Evolutionary conservation across 2,888 invertebrate genomes (phyloP), one percentile per base, ranked within the genome.

Genomic region (Lordiphosa andalusiaca): DNA sequence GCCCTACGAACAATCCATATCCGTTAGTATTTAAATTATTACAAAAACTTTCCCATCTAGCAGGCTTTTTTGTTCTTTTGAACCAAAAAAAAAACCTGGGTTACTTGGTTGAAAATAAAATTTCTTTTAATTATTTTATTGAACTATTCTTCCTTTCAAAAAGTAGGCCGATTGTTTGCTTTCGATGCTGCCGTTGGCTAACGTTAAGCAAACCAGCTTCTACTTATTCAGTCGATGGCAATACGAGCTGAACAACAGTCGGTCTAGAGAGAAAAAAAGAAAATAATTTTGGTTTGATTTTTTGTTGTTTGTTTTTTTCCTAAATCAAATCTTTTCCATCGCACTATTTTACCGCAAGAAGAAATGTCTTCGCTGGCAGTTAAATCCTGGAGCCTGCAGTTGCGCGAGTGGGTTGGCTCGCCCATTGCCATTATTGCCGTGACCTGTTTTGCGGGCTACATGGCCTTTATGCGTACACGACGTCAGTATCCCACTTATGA

Each of bases 401-500:
- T 78, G 0, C 57, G 61, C 1, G 71, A 80, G 6, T 25, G 47
- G 46, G 42, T 51, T 2, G 59, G 13, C 4, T 80, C 76, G 0
- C 76, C 76, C 0, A 9, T 42, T 7, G 52, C 48, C 0, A 55
- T 76, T 2, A 1, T 66, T 4, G 38, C 39, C 0, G 6, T 67
- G 33, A 35, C 53, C 6, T 35, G 55, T 6, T 2, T 66, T 0
- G 7, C 80, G 41, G 67, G 21, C 0, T 80, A 60, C 4, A 6
- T 66, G n/a, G 54, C 53, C 10, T 76, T 61, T 2, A 7, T 33
- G 1, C 40, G 41, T 2, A 41, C 38, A 0, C 48, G 57, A 0
- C 49, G 55, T 0, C 55, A 46, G 0, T 19, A 60, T 44, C 72
- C 67, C 3, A 70, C 70, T 2, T 80, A 77, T 7, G 84, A 81